Percentiles rank a stretch among this genome's conserved stretches.
Evolutionary conservation across 2,797 vertebrate genomes (phyloP).

Genomic region (Rhodeus uyekii): DNA sequence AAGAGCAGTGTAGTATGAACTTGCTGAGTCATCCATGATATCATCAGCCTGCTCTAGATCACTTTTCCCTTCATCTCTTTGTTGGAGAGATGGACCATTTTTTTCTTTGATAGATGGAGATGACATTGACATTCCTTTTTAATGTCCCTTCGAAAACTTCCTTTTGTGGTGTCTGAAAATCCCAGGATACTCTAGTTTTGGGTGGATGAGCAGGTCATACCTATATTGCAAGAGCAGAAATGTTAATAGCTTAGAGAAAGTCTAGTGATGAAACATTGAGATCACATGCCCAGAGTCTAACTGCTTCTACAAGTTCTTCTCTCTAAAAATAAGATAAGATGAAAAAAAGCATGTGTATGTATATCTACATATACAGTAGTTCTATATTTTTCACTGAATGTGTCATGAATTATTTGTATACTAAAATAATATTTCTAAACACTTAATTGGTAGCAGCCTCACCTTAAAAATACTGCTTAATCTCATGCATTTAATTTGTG

Average conservation of each 20-base stretch:
- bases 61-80: conserved; percentile 39
- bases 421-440: background rate
- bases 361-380: background rate
- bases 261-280: background rate
- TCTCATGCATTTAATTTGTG: background rate
- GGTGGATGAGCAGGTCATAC: background rate
- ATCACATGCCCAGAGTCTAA: background rate
- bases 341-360: too few species aligned
- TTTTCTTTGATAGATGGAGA: conserved; percentile 27
- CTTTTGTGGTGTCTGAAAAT: conserved; percentile 6
- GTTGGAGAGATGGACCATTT: conserved; percentile 20
- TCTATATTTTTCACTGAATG: background rate
- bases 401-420: background rate
- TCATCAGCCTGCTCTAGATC: conserved; percentile 27
- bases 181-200: background rate
- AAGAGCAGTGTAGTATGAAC: conserved; percentile 58
- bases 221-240: background rate
- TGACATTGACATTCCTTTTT: conserved; percentile 11
- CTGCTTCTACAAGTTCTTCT: too few species aligned
- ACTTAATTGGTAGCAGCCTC: background rate
- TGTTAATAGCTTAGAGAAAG: background rate
- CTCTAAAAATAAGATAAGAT: too few species aligned
- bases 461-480: background rate
- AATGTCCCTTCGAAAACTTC: conserved; percentile 15
- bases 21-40: conserved; percentile 54